phyloP scores from a whole-genome alignment of 2,113 vertebrate species.

The Megaceryle torquata region DNA sequence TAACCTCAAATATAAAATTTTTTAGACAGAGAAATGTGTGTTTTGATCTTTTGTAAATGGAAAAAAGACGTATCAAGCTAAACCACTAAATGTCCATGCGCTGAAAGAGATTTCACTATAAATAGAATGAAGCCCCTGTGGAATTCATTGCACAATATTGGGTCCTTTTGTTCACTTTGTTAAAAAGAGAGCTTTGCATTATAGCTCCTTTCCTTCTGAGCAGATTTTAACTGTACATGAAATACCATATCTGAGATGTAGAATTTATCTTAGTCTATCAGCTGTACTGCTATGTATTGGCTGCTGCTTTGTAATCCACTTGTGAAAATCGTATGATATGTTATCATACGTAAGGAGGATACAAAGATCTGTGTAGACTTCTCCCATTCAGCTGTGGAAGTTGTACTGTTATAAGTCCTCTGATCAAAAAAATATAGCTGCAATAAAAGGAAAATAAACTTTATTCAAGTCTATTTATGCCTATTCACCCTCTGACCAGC shows the following conservation, averaged over 20 bases:
- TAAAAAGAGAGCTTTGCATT: not conserved
- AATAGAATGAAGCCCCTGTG: not conserved
- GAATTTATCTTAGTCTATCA: slow-evolving; percentile 4
- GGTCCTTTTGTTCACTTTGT: not conserved
- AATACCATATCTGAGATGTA: not conserved
- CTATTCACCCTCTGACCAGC: not conserved
- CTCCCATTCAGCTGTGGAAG: not conserved
- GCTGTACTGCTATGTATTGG: not conserved
- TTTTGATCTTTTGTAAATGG: not conserved
- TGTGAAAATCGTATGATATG: not conserved
- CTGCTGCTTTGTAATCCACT: not conserved
- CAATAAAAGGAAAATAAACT: not conserved
- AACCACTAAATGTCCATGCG: not conserved
- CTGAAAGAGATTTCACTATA: not conserved
- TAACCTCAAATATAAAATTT: not conserved
- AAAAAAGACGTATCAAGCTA: not conserved
- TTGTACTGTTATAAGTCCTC: not conserved
- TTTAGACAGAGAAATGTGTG: not conserved
- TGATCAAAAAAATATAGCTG: not conserved
- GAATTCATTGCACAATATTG: not conserved
- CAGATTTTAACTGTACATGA: not conserved
- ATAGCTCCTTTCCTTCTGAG: not conserved
- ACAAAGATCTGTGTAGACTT: not conserved
- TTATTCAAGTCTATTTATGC: not conserved
- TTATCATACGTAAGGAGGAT: not conserved